Conservation (phyloP, 2,113 vertebrate species). For the Burhinus oedicnemus region DNA sequence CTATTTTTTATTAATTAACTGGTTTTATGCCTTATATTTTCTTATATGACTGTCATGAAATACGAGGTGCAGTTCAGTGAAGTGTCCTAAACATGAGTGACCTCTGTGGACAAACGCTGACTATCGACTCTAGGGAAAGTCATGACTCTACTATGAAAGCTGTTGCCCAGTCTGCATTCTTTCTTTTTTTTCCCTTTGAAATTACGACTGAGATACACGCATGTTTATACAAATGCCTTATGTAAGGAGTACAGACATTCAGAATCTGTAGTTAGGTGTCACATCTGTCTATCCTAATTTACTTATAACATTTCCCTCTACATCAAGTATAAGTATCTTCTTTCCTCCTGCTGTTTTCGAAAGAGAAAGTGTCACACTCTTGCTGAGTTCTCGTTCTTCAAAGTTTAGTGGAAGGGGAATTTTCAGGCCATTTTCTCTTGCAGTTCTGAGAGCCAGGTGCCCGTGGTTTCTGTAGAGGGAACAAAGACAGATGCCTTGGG, state of each 20-base stretch:
- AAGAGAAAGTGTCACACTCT: not conserved
- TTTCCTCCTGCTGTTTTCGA: not conserved
- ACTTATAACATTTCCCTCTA: not conserved
- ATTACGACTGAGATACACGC: not conserved
- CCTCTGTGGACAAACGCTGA: not conserved
- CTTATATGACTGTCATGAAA: not conserved
- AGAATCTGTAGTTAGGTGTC: not conserved
- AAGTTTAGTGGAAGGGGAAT: not conserved
- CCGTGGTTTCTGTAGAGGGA: not conserved
- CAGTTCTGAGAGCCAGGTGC: accelerated
- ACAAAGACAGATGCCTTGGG: not conserved
- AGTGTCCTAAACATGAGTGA: not conserved
- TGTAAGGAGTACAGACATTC: not conserved
- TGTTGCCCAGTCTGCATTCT: not conserved
- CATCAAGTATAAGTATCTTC: not conserved
- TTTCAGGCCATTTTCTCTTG: not conserved
- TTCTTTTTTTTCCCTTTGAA: not conserved
- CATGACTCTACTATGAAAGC: not conserved
- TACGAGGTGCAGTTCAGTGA: not conserved
- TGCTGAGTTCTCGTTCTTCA: not conserved
- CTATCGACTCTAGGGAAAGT: not conserved
- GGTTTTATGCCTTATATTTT: not conserved
- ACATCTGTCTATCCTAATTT: not conserved
- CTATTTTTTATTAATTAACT: not conserved
- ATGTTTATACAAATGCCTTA: not conserved